phyloP scores from a whole-genome alignment of 2,888 invertebrate genomes.

The Danaus chrysippus region DNA sequence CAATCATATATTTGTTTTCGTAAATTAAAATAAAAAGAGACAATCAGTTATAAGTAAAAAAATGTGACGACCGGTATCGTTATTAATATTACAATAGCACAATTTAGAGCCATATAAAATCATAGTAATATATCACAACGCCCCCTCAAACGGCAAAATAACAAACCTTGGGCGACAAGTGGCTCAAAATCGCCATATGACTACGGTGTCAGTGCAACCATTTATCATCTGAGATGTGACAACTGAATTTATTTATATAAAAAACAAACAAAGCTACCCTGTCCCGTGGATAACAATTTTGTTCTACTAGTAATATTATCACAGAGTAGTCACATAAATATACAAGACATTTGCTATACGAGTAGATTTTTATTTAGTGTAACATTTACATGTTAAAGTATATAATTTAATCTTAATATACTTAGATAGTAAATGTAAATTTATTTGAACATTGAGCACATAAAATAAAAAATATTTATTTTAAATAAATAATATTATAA shows the following conservation, averaged over 20 bases:
- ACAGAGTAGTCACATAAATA: constrained; percentile 38
- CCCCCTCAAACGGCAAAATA: constrained; percentile 44
- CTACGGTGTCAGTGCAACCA: constrained; percentile 63
- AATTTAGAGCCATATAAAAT: constrained; percentile 38
- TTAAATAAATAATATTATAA: too few relatives aligned
- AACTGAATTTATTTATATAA: constrained; percentile 77
- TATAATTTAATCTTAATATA: too few relatives aligned
- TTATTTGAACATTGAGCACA: too few relatives aligned
- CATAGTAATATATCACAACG: constrained; percentile 42
- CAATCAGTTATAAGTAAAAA: neutral
- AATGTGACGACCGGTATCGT: neutral
- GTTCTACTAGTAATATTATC: constrained; percentile 46
- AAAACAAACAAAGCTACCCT: constrained; percentile 72
- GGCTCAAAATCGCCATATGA: constrained; percentile 73
- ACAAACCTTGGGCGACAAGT: constrained; percentile 54
- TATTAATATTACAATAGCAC: constrained; percentile 33
- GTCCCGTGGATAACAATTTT: constrained; percentile 49
- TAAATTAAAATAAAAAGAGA: neutral
- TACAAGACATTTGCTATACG: neutral
- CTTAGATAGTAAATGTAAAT: too few relatives aligned
- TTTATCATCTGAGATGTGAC: constrained; percentile 74
- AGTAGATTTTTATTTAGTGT: too few relatives aligned
- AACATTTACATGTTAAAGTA: too few relatives aligned
- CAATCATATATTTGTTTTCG: neutral
- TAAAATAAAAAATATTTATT: too few relatives aligned